Evolutionary conservation across 1,140 invertebrate species (phyloP).

Genomic region (Melipona quadrifasciata): DNA sequence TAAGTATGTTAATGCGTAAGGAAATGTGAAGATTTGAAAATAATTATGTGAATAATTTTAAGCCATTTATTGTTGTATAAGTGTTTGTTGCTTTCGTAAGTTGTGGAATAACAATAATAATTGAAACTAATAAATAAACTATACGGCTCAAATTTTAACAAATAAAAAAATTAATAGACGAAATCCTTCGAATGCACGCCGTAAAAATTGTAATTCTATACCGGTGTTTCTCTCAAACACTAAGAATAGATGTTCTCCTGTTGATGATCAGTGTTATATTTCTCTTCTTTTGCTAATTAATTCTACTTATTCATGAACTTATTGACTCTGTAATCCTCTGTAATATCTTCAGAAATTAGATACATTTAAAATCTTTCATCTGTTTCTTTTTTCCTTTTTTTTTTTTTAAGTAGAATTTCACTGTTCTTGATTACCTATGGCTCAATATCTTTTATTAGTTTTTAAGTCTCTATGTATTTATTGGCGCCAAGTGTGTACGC

Average conservation of each 20-base stretch:
- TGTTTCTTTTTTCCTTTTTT: not conserved
- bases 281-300: slow-evolving; percentile 28
- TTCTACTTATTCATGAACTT: not conserved
- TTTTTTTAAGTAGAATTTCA: slow-evolving; percentile 6
- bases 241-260: slow-evolving; percentile 35
- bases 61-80: not conserved
- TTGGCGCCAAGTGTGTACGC: slow-evolving; percentile 46
- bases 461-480: slow-evolving; percentile 41
- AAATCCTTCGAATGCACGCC: slow-evolving; percentile 34
- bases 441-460: slow-evolving; percentile 28
- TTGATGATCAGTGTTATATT: slow-evolving; percentile 28
- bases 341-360: not conserved
- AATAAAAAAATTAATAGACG: slow-evolving; percentile 41
- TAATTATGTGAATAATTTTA: slow-evolving; percentile 1
- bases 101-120: slow-evolving; percentile 2
- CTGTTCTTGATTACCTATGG: slow-evolving; percentile 19
- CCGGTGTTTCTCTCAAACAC: slow-evolving; percentile 56
- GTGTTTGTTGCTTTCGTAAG: slow-evolving; percentile 8
- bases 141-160: slow-evolving; percentile 43
- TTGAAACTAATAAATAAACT: slow-evolving; percentile 23
- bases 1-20: not conserved
- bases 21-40: slow-evolving; percentile 4
- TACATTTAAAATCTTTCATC: not conserved
- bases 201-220: slow-evolving; percentile 38
- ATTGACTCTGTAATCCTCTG: not conserved